A percentile compares a stretch with the other conserved stretches of the same genome.
These are phyloP conservation scores for Ciconia nigra DNA, from an alignment of 2,797 vertebrate genomes.

Conservation along the genomic window DNA sequence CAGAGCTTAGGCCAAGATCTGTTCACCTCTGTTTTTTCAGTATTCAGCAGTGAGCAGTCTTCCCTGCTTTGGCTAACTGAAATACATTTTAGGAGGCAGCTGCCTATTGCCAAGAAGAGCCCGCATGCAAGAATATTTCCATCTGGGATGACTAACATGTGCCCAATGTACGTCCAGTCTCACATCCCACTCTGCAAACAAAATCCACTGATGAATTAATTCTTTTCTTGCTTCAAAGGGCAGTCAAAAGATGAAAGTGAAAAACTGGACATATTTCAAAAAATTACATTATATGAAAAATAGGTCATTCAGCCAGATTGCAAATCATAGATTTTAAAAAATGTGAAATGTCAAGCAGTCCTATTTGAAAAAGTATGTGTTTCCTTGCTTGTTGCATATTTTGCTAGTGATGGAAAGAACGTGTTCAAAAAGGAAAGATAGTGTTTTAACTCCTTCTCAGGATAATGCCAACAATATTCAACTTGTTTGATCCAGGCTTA, in stretches of 20 bases:
- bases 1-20: slow-evolving; percentile 10
- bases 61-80: slow-evolving; percentile 43
- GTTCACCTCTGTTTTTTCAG: slow-evolving; percentile 31
- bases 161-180: slow-evolving; percentile 29
- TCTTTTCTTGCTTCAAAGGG: slow-evolving; percentile 42
- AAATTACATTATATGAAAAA: slow-evolving; percentile 36
- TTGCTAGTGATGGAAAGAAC: slow-evolving; percentile 22
- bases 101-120: slow-evolving; percentile 50
- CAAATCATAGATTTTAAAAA: slow-evolving; percentile 32
- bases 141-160: slow-evolving; percentile 60
- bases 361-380: slow-evolving; percentile 4
- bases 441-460: not conserved
- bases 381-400: slow-evolving; percentile 21
- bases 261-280: slow-evolving; percentile 45
- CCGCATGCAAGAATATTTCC: slow-evolving; percentile 28
- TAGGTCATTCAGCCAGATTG: slow-evolving; percentile 16
- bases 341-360: slow-evolving; percentile 12
- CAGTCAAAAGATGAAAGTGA: slow-evolving; percentile 53
- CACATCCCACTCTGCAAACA: slow-evolving; percentile 55
- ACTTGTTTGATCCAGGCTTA: not conserved
- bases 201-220: slow-evolving; percentile 44
- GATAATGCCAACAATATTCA: not conserved
- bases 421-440: not conserved
- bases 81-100: slow-evolving; percentile 33
- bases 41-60: slow-evolving; percentile 16